Evolutionary conservation across 2,888 invertebrate genomes (phyloP), one percentile per base, ranked within the genome.

Genomic region (Pristionchus mayeri): DNA sequence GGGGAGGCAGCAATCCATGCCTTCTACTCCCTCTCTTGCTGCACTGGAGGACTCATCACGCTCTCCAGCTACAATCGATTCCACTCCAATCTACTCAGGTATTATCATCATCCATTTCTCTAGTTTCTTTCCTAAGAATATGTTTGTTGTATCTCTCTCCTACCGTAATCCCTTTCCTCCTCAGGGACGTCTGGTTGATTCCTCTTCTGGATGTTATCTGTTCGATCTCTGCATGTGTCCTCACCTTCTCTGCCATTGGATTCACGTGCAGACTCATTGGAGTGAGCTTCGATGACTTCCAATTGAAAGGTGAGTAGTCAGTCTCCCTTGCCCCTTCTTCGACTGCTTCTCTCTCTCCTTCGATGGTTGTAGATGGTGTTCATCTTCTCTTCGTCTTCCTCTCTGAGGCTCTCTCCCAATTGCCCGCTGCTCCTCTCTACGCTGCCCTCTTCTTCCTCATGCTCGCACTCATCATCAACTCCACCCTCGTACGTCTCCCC

Each of bases 31-130:
- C 93, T 96, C 37, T 96, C 96, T 90, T 96, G 96, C 4, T 96
- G 96, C 82, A 96, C 96, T 95, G 96, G 96, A 81, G 96, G 96
- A 57, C 94, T 96, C 21, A 96, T 96, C 84, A 96, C 96, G 0
- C 94, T 97, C 84, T 95, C 96, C 80, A 96, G 96, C 27, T 96
- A 96, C 93, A 96, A 96, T 93, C 95, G 95, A 92, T 96, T 96
- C 93, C 95, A 95, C 85, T 96, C 96, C 93, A 96, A 96, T 92
- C 95, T 96, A 91, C 96, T 96, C 93, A 95, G 95, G 95, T 95
- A 93, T 94, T 21, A 37, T 67, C n/a, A 9, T 76, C 27, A 27
- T 3, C 6, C 27, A 13, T 11, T 63, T 6, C 63, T 63, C 63
- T 63, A 11, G 6, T 63, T 63, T 4, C 34, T 27, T 63, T 63